Conservation (phyloP, 1,140 invertebrate genomes). For the Zaprionus lachaisei region DNA sequence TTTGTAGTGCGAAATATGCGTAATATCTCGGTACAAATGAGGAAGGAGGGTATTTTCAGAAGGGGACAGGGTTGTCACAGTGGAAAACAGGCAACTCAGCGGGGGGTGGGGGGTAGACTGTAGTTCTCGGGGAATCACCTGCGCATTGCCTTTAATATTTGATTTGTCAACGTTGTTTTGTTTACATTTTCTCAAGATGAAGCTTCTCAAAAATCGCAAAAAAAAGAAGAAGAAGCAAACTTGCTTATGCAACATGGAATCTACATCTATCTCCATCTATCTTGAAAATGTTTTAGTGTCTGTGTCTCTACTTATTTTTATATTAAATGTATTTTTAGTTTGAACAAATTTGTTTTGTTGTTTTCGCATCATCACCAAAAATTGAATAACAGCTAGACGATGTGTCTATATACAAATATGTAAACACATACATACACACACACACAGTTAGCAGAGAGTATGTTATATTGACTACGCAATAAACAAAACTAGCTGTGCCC, state of each 20-base stretch:
- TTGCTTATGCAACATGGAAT: conserved; percentile 51
- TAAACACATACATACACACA: not conserved
- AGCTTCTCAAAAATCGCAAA: not conserved
- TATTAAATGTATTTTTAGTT: conserved; percentile 56
- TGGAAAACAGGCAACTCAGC: too few relatives aligned
- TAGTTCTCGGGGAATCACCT: not conserved
- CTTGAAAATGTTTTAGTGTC: conserved; percentile 16
- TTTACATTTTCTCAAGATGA: conserved; percentile 53
- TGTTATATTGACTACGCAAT: conserved; percentile 34
- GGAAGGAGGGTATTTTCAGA: too few relatives aligned
- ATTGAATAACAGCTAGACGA: conserved; percentile 35
- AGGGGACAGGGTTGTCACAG: too few relatives aligned
- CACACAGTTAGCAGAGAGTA: not conserved
- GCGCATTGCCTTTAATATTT: conserved; percentile 19
- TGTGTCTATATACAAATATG: conserved; percentile 29
- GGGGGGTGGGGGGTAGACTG: too few relatives aligned
- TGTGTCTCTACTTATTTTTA: conserved; percentile 41
- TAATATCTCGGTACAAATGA: too few relatives aligned
- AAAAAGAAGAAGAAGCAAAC: conserved; percentile 25
- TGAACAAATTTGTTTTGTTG: conserved; percentile 53
- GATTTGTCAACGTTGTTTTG: conserved; percentile 50
- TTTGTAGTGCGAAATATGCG: not conserved
- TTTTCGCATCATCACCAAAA: conserved; percentile 51
- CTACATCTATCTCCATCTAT: conserved; percentile 13
- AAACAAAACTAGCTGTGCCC: conserved; percentile 46